Evolutionary conservation across 2,113 vertebrate species (phyloP).

Genomic region (Myiopsitta monachus): DNA sequence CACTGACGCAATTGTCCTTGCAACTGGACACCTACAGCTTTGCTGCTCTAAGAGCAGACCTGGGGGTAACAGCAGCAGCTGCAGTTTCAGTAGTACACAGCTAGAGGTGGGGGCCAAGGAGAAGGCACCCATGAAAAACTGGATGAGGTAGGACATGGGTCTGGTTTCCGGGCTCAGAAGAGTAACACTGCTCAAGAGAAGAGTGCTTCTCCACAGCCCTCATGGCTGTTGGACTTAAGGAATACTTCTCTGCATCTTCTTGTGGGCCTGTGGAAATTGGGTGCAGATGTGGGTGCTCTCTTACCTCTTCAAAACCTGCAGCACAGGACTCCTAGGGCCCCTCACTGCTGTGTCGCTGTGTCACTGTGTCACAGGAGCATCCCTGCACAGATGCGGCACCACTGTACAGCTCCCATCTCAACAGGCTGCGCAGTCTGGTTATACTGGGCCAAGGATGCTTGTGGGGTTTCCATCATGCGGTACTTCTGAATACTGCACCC

Average conservation of each 20-base stretch:
- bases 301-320: background rate
- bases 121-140: background rate
- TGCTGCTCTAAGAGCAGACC: background rate
- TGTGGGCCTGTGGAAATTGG: background rate
- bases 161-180: background rate
- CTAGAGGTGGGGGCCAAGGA: background rate
- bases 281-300: background rate
- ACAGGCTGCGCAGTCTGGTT: accelerated
- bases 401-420: background rate
- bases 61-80: background rate
- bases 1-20: background rate
- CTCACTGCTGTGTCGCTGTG: too few species aligned
- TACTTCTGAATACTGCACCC: background rate
- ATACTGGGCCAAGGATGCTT: background rate
- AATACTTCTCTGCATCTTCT: background rate
- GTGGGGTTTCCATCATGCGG: background rate
- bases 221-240: background rate
- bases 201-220: background rate
- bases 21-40: background rate
- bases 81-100: background rate
- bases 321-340: background rate
- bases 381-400: background rate
- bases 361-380: too few species aligned
- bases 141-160: background rate
- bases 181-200: background rate